These are phyloP conservation scores for Chydorus sphaericus DNA, from an alignment of 2,888 invertebrate species.

Conservation along the genomic window DNA sequence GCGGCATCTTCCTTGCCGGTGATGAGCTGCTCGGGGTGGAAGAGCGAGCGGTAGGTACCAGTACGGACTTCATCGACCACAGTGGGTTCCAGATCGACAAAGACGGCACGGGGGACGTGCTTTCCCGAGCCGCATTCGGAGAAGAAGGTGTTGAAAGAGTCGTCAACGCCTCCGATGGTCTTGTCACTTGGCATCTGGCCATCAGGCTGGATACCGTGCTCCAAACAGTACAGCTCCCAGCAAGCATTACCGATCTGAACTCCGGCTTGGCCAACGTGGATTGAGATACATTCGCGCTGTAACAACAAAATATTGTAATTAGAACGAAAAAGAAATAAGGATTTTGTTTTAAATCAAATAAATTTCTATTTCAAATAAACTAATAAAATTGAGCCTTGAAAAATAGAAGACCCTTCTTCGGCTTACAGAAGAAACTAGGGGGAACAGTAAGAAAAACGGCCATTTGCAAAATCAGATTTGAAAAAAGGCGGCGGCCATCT, in stretches of 20 bases:
- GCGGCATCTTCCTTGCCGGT: conserved; percentile 96
- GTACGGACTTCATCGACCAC: conserved; percentile 78
- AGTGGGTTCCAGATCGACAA: conserved; percentile 78
- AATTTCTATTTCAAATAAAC: too few relatives aligned
- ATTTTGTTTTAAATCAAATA: too few relatives aligned
- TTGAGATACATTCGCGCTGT: conserved; percentile 24
- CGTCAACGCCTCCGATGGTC: neutral
- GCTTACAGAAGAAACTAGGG: too few relatives aligned
- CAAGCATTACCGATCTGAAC: conserved; percentile 22
- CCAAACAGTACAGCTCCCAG: conserved; percentile 22
- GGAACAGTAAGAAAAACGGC: too few relatives aligned
- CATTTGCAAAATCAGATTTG: too few relatives aligned
- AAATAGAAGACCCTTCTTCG: too few relatives aligned
- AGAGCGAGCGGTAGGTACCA: conserved; percentile 85
- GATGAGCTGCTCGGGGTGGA: conserved; percentile 94
- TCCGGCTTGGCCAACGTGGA: conserved; percentile 26
- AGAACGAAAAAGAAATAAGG: too few relatives aligned
- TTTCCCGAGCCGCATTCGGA: conserved; percentile 74
- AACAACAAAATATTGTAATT: neutral
- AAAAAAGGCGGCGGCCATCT: too few relatives aligned
- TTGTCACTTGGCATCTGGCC: neutral
- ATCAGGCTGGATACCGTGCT: conserved; percentile 18
- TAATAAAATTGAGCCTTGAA: too few relatives aligned
- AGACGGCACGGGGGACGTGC: conserved; percentile 72
- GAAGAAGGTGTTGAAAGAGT: conserved; percentile 51